Conservation (phyloP, 1,140 invertebrate species). For the Antheraea mylitta region DNA sequence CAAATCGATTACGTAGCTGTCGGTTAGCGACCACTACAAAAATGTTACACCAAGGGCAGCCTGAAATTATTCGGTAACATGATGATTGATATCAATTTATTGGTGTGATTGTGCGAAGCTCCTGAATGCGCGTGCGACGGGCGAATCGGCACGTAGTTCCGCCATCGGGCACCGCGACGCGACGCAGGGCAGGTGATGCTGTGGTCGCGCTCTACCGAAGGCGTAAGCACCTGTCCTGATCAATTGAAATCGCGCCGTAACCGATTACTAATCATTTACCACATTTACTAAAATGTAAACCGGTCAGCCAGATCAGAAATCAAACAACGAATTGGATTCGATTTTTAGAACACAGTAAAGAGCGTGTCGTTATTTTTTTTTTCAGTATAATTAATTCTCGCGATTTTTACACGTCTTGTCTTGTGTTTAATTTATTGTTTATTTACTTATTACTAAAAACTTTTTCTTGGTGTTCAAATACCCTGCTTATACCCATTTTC, state of each 20-base stretch:
- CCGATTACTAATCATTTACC: conserved; percentile 19
- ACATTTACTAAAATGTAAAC: conserved; percentile 5
- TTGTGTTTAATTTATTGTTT: no score
- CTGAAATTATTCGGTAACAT: conserved; percentile 11
- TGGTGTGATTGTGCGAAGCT: conserved; percentile 15
- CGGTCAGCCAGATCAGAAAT: neutral
- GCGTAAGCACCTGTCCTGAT: conserved; percentile 23
- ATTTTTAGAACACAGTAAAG: no score
- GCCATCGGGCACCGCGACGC: conserved; percentile 15
- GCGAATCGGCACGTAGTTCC: conserved; percentile 64
- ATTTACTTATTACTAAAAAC: no score
- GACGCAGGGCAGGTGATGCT: conserved; percentile 37
- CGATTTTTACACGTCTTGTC: no score
- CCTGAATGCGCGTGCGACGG: conserved; percentile 37
- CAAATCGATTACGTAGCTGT: neutral
- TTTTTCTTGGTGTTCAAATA: no score
- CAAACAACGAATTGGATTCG: neutral
- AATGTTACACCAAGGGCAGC: neutral
- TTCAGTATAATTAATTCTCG: no score
- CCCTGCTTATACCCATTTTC: no score
- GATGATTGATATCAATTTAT: conserved; percentile 25
- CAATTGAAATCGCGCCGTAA: conserved; percentile 20
- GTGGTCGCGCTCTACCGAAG: conserved; percentile 40
- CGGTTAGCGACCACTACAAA: neutral
- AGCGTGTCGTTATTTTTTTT: no score